Evolutionary conservation across 2,113 vertebrate genomes (phyloP), one percentile per base, ranked within the genome.

Genomic region (Heteronetta atricapilla): DNA sequence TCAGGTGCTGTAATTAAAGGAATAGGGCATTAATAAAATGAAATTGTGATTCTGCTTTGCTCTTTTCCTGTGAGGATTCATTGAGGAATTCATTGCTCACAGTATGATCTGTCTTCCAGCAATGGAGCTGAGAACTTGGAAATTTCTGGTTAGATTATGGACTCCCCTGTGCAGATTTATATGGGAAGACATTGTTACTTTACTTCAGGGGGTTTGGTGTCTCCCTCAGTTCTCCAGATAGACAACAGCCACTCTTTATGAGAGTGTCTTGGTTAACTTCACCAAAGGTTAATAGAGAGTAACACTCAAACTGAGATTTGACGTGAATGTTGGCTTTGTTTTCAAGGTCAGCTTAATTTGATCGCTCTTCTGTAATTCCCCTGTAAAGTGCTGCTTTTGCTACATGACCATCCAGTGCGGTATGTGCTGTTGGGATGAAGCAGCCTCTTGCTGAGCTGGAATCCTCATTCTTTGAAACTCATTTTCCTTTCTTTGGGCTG

Each of bases 1-100:
- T 82, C 19, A 16, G 42, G 40, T 86, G 58, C 70, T 85, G 33
- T 78, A 84, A 82, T 64, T 82, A 78, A 94, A 91, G 81, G 64
- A 83, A 46, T 11, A 40, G 36, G 13, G 21, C 17, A 25, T 82
- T 78, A 87, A 56, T 89, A 62, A 91, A 94, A 55, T 66, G 20
- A 64, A 76, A 58, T 50, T 78, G 23, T 63, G 34, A 77, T 81
- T 83, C 29, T 69, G 22, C 36, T 29, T 78, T 31, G 20, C 5
- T 80, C 7, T 69, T 40, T 70, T 48, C 69, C 56, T 63, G 50
- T n/a, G 17, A 29, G 28, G 23, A n/a, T n/a, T n/a, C n/a, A n/a
- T 70, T 59, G 36, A n/a, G 46, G 74, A 74, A 21, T 50, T 62
- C 33, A 11, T 12, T 78, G 73, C n/a, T 53, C 28, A 13, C 79